Percentiles rank a stretch among this genome's conserved stretches.
These are phyloP conservation scores for Lytechinus pictus DNA, from an alignment of 35 echinoderm and acorn worm genomes.

Conservation along the genomic window DNA sequence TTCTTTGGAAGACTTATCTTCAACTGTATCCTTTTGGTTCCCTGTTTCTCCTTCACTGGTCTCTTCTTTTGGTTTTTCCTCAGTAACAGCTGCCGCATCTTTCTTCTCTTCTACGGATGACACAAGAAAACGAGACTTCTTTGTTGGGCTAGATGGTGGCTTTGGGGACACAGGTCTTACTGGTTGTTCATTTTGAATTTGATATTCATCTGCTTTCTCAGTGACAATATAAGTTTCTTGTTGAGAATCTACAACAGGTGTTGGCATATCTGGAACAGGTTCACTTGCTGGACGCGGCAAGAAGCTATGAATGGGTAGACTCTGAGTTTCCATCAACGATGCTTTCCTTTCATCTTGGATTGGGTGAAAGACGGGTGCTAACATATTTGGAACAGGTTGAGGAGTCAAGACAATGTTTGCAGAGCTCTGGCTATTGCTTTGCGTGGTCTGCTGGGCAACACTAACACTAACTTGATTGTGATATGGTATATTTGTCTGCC, in stretches of 20 bases:
- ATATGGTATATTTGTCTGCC: slow-evolving; percentile 1
- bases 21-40: not conserved
- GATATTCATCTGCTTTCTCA: slow-evolving; percentile 27
- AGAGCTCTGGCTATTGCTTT: not conserved
- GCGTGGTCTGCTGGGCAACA: not conserved
- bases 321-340: slow-evolving; percentile 15
- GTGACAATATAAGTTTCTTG: not conserved
- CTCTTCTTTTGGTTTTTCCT: not conserved
- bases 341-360: slow-evolving; percentile 49
- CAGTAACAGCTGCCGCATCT: slow-evolving; percentile 28
- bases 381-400: not conserved
- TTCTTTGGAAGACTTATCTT: slow-evolving; percentile 73
- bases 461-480: slow-evolving; percentile 27
- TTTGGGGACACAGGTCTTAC: slow-evolving; percentile 23
- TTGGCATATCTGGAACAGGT: slow-evolving; percentile 1
- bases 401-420: slow-evolving; percentile 19
- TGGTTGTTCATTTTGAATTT: slow-evolving; percentile 24
- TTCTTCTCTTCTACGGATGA: slow-evolving; percentile 10
- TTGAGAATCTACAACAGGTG: not conserved
- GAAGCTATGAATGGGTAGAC: slow-evolving; percentile 14
- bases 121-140: slow-evolving; percentile 3
- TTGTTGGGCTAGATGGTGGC: not conserved
- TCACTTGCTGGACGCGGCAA: slow-evolving; percentile 40
- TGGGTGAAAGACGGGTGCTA: slow-evolving; percentile 31
- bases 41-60: slow-evolving; percentile 13